These are phyloP conservation scores for Ophion obscuratus DNA, from an alignment of 2,888 invertebrate species.

Conservation along the genomic window DNA sequence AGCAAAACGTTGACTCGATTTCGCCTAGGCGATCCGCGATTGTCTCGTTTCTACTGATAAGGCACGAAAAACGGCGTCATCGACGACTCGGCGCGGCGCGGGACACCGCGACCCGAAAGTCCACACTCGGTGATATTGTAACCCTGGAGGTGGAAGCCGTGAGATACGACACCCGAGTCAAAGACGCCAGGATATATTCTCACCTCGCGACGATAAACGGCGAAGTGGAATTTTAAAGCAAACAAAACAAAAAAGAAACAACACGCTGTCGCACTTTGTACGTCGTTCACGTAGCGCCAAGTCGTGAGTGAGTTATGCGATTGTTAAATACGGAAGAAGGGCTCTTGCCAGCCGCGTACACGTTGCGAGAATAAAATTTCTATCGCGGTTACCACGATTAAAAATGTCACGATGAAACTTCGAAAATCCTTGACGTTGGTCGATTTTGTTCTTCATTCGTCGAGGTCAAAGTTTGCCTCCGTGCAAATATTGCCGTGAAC, in stretches of 20 bases:
- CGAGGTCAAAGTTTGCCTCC: neutral
- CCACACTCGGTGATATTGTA: conserved; percentile 66
- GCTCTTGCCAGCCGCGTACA: conserved; percentile 17
- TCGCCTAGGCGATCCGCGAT: conserved; percentile 65
- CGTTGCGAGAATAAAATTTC: conserved; percentile 24
- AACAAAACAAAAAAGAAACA: conserved; percentile 3
- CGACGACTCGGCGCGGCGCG: conserved; percentile 57
- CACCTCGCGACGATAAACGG: conserved; percentile 56
- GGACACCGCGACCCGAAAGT: conserved; percentile 52
- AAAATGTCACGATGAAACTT: conserved; percentile 51
- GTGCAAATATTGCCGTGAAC: neutral
- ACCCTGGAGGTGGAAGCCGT: conserved; percentile 56
- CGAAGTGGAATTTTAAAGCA: conserved; percentile 15
- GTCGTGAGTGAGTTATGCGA: conserved; percentile 47
- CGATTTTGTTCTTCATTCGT: conserved; percentile 6
- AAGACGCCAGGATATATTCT: conserved; percentile 48
- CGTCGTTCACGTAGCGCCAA: conserved; percentile 59
- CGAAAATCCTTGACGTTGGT: neutral
- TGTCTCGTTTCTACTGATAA: conserved; percentile 73
- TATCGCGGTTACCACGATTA: conserved; percentile 11
- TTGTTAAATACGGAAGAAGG: conserved; percentile 57
- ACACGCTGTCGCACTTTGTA: conserved; percentile 47
- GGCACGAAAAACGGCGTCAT: conserved; percentile 75
- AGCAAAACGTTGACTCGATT: conserved; percentile 60
- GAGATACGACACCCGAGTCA: conserved; percentile 23